phyloP scores from a whole-genome alignment of 2,797 vertebrate species.

The Epinephelus malabaricus region DNA sequence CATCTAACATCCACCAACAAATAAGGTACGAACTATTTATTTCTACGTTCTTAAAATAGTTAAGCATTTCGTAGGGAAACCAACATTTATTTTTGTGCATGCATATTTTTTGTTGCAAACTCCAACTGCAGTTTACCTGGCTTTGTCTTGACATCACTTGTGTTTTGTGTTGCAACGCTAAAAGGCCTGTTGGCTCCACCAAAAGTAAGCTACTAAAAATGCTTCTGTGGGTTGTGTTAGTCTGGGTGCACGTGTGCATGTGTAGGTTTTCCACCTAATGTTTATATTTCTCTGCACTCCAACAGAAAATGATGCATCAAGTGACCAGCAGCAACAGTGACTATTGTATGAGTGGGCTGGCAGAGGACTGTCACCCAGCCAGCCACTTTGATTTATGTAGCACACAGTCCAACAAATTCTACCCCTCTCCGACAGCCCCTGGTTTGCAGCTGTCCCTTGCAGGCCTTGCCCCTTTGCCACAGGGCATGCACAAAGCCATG shows the following conservation, averaged over 20 bases:
- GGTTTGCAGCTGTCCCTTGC: slow-evolving; percentile 84
- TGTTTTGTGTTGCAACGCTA: slow-evolving; percentile 34
- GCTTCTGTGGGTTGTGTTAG: slow-evolving; percentile 19
- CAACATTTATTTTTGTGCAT: not conserved
- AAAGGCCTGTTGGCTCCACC: slow-evolving; percentile 42
- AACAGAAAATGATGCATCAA: slow-evolving; percentile 98
- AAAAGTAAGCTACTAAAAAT: slow-evolving; percentile 46
- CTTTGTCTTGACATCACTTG: slow-evolving; percentile 28
- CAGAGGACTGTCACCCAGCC: slow-evolving; percentile 92
- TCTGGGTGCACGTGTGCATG: not conserved
- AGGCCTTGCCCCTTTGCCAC: slow-evolving; percentile 82
- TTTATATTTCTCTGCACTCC: slow-evolving; percentile 45
- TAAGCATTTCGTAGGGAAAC: not conserved
- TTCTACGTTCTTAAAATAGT: slow-evolving; percentile 27
- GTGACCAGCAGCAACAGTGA: slow-evolving; percentile 92
- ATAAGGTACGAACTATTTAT: slow-evolving; percentile 81
- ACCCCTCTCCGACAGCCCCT: slow-evolving; percentile 84
- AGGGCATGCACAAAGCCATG: slow-evolving; percentile 93
- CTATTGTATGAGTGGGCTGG: slow-evolving; percentile 93
- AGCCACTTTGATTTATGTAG: slow-evolving; percentile 95
- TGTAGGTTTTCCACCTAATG: slow-evolving; percentile 14
- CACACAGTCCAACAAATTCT: slow-evolving; percentile 93
- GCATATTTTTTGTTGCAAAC: not conserved
- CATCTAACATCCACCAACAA: slow-evolving; percentile 77
- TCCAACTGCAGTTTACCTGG: not conserved